phyloP scores from a whole-genome alignment of 1,140 invertebrate genomes.

The Polypedilum vanderplanki region DNA sequence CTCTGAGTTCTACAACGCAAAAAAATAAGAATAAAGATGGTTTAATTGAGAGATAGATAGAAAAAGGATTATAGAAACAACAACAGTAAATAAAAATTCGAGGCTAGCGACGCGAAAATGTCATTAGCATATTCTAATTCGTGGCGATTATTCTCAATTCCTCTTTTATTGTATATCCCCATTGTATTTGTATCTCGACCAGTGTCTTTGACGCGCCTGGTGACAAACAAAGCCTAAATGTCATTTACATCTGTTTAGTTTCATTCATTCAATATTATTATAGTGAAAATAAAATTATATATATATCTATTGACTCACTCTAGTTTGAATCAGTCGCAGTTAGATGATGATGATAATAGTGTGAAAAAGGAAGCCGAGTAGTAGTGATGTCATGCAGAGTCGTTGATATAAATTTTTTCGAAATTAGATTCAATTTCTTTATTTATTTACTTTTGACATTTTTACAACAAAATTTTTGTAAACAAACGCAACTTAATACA shows the following conservation, averaged over 20 bases:
- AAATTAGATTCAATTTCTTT: no score
- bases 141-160: neutral
- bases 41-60: slow-evolving; percentile 10
- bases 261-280: slow-evolving; percentile 2
- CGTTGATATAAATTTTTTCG: no score
- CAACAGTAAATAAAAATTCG: neutral
- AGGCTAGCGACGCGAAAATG: slow-evolving; percentile 1
- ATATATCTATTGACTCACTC: neutral
- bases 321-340: neutral
- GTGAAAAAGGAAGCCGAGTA: neutral
- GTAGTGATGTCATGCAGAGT: no score
- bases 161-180: neutral
- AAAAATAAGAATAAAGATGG: neutral
- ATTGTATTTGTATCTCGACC: neutral
- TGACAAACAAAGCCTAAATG: neutral
- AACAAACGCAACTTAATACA: no score
- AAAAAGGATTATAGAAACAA: neutral
- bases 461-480: no score
- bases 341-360: neutral
- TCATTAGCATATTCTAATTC: slow-evolving; percentile 14
- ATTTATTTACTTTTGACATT: no score
- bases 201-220: neutral
- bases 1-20: neutral
- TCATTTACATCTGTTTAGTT: slow-evolving; percentile 26
- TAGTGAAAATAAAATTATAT: no score